Conservation (phyloP, 2,113 vertebrate genomes). For the Pagrus major region DNA sequence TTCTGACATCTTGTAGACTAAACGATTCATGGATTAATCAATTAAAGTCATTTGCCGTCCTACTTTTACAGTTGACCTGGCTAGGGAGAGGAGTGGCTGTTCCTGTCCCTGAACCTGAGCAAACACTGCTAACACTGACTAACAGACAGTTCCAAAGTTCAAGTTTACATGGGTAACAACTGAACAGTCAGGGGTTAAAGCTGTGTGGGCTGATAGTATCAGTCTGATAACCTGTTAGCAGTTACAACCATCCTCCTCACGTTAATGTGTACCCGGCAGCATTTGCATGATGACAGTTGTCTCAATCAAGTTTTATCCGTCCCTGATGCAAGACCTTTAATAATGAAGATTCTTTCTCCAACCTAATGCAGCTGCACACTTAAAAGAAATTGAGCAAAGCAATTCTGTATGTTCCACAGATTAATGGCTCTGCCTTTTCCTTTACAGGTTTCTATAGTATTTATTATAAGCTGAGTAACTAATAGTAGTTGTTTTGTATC, state of each 20-base stretch:
- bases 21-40: no score
- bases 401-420: background rate
- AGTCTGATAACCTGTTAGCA: conserved; percentile 15
- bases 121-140: conserved; percentile 69
- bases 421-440: background rate
- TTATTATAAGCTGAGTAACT: no score
- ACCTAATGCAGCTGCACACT: background rate
- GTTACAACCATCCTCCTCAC: background rate
- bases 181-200: background rate
- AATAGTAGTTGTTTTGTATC: background rate
- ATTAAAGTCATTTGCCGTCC: no score
- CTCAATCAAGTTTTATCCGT: background rate
- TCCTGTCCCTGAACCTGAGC: conserved; percentile 51
- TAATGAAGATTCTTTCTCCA: background rate
- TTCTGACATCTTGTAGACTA: background rate
- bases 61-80: background rate
- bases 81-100: conserved; percentile 39
- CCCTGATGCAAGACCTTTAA: background rate
- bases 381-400: background rate
- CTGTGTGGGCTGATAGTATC: background rate
- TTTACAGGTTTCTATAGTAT: background rate
- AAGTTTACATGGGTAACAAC: background rate
- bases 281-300: background rate
- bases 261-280: conserved; percentile 9
- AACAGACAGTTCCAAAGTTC: conserved; percentile 60